Base-by-base conservation (phyloP, 2,797 vertebrate genomes). In the Ambastaia sidthimunki region DNA sequence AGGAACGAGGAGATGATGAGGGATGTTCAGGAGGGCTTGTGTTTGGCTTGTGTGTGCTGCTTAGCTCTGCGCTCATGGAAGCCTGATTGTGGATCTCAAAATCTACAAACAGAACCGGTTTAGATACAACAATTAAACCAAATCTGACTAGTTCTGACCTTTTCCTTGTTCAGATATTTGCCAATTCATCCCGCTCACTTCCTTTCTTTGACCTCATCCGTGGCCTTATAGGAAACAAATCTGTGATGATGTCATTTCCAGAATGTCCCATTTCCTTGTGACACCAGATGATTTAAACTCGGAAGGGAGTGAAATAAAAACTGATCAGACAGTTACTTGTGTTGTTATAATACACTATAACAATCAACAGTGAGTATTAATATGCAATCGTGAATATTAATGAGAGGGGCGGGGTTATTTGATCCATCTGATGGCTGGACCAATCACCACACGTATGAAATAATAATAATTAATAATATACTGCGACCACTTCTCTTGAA, bases 81-180 rank as follows among this genome's bases (percentile, higher is more conserved):
- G 85, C 83, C 76, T 86, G 72, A 68, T 85, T 16, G 76, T 90
- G 87, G 82, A 55, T 59, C 0, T 68, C 82, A 4, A 85, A 85
- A 85, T 90, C 93, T 94, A 89, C 60, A 82, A n/a, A 59, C 5
- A 65, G 41, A 72, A 60, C 7, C 10, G n/a, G 23, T 50, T 47
- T 10, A 65, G 13, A 25, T 11, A n/a, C 31, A 21, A 19, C n/a
- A 71, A 34, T 16, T 25, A 7, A 52, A n/a, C 12, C 28, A 7
- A 23, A 19, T 54, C 52, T 57, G 12, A 60, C 16, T 2, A 31
- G 25, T 10, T 41, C 11, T 59, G 54, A 28, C 2, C 7, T 37
- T 67, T 12, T 13, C 54, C 34, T 48, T 34, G 1, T 65, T 52
- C 65, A 31, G 41, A 10, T 15, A 50, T 68, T 60, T 37, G 31